phyloP scores from a whole-genome alignment of 2,113 vertebrate species.

The Leptobrachium ailaonicum region DNA sequence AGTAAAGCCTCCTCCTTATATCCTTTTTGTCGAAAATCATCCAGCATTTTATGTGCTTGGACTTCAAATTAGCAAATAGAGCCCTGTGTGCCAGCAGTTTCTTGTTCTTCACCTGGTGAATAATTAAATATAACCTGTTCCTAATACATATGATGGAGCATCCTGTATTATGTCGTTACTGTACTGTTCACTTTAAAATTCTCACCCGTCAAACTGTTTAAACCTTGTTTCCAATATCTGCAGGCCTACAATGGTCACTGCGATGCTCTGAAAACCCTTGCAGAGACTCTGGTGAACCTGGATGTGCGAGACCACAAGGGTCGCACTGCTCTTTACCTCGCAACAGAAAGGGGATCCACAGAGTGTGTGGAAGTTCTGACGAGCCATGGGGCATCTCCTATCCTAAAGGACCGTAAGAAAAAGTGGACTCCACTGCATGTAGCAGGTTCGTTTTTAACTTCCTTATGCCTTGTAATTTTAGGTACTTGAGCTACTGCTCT shows the following conservation, averaged over 20 bases:
- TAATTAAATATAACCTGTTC: too few species aligned
- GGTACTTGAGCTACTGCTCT: neutral
- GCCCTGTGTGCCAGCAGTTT: too few species aligned
- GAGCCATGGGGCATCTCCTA: slow-evolving; percentile 82
- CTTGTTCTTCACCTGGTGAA: too few species aligned
- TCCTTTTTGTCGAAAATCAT: too few species aligned
- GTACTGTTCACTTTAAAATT: too few species aligned
- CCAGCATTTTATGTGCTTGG: too few species aligned
- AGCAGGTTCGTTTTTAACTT: slow-evolving; percentile 71
- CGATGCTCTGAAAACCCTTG: slow-evolving; percentile 88
- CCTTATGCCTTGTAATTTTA: neutral
- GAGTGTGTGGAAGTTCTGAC: slow-evolving; percentile 88
- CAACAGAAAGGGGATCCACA: slow-evolving; percentile 80
- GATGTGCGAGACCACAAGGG: slow-evolving; percentile 87
- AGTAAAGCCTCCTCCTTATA: too few species aligned
- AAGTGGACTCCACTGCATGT: slow-evolving; percentile 88
- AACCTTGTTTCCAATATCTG: neutral
- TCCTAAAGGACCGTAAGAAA: slow-evolving; percentile 79
- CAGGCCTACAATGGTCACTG: slow-evolving; percentile 95
- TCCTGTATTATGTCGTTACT: too few species aligned
- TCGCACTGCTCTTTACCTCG: slow-evolving; percentile 86
- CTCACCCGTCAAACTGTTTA: too few species aligned
- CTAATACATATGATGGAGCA: too few species aligned
- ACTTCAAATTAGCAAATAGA: too few species aligned
- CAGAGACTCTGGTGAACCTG: slow-evolving; percentile 91